A percentile compares a stretch with the other conserved stretches of the same genome.
Evolutionary conservation across 2,113 vertebrate species (phyloP).

Genomic region (Silurus asotus): DNA sequence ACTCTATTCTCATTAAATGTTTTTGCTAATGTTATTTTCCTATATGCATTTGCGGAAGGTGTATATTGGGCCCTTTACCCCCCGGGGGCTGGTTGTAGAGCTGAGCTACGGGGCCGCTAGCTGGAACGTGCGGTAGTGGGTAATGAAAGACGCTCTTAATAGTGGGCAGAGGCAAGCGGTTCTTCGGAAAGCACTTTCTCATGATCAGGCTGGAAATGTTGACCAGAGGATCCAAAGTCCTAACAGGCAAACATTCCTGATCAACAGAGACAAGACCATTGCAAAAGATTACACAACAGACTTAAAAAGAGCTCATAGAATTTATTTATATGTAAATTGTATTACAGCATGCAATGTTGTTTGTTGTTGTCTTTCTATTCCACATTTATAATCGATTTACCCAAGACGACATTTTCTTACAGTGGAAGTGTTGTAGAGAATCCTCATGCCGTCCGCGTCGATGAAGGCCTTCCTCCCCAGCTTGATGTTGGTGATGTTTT

Average conservation of each 20-base stretch:
- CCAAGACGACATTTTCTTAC: conserved; percentile 64
- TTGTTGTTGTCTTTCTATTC: not conserved
- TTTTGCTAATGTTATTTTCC: not conserved
- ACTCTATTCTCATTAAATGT: not conserved
- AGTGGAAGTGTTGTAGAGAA: conserved; percentile 90
- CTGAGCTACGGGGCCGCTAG: conserved; percentile 85
- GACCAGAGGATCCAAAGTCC: conserved; percentile 91
- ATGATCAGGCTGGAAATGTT: conserved; percentile 96
- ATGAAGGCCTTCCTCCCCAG: conserved; percentile 91
- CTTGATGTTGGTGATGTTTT: conserved; percentile 91
- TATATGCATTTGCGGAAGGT: not conserved
- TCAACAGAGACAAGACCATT: not conserved
- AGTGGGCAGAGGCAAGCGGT: conserved; percentile 92
- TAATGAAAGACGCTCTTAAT: conserved; percentile 91
- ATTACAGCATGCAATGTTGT: not conserved
- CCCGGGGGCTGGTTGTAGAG: conserved; percentile 87
- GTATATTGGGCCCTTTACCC: conserved; percentile 71
- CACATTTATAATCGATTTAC: not conserved
- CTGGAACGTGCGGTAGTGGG: conserved; percentile 83
- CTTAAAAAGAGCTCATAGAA: not conserved
- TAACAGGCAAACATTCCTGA: conserved; percentile 93
- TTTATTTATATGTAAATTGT: not conserved
- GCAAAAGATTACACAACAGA: not conserved
- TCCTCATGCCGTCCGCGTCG: conserved; percentile 92
- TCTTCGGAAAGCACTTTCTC: conserved; percentile 99